Base-by-base conservation (phyloP, 1,140 invertebrate genomes). In the Xylocopa sonorina region DNA sequence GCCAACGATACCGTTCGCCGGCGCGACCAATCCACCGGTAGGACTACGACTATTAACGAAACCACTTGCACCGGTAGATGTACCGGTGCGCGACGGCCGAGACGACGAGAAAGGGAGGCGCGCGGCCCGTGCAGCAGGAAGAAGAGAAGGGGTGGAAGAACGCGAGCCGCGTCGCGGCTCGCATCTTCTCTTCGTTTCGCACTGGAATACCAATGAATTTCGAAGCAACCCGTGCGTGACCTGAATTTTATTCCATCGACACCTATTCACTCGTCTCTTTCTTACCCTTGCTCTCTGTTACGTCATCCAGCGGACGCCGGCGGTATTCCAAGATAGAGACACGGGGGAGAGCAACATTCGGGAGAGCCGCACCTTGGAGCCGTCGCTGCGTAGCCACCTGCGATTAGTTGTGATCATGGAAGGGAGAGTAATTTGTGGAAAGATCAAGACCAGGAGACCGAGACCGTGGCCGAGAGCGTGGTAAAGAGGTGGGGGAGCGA, bases 401-500 rank as follows among this genome's bases (percentile, higher is more conserved):
- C 41, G 24, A 32, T 29, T 10, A 4, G 24, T 16, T 21, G 21
- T 0, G 62, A 64, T 64, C 18, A 24, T 32, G 38, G 43, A 64
- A 50, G 50, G 62, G 46, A 53, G 50, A 57, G 29, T n/a, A 58
- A 32, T 46, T 29, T 3, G 55, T 73, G 46, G 50, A 67, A 67
- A 5, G 63, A 79, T 53, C 48, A 46, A 67, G 68, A 32, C 29
- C 16, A 34, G 9, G 38, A 38, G 9, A 58, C 53, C 43, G 46
- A 46, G 38, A 57, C 51, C 41, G 69, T 29, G 57, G 46, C 51
- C 41, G 69, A 32, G 57, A 73, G 9, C 41, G 32, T 7, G 81
- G 29, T 18, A 69, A 82, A 51, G 48, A 83, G 41, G 82, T 74
- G 82, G 78, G 72, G 74, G 84, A 75, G 18, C 48, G 69, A 74